These are phyloP conservation scores for Phainopepla nitens DNA, from an alignment of 2,113 vertebrate species.

Conservation along the genomic window DNA sequence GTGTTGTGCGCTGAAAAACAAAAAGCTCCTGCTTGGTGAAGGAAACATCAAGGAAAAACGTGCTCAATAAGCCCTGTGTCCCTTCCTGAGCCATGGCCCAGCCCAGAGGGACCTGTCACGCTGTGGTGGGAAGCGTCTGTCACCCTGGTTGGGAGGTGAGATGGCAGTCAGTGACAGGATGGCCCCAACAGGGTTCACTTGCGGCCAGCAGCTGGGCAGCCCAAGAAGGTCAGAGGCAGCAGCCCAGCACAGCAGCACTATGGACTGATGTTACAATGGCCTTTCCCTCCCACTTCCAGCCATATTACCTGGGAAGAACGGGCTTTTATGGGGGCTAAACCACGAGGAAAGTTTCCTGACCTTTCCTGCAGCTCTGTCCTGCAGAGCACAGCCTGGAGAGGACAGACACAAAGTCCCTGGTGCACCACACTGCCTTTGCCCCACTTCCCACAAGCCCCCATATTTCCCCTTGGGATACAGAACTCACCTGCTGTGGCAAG, in stretches of 20 bases:
- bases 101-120: not conserved
- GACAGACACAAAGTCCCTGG: not conserved
- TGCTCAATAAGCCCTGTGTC: not conserved
- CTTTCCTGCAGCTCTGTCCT: not conserved
- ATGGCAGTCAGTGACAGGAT: not conserved
- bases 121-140: accelerated
- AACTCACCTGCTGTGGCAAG: slow-evolving; percentile 34
- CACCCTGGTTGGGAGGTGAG: not conserved
- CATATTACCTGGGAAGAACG: not conserved
- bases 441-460: accelerated
- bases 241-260: not conserved
- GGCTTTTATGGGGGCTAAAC: not conserved
- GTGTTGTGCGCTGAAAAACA: not conserved
- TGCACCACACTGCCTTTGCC: not conserved
- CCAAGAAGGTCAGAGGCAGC: not conserved
- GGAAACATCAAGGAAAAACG: accelerated
- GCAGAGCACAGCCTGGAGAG: not conserved
- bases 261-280: accelerated
- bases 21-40: not conserved
- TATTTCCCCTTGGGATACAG: not conserved
- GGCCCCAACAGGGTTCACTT: not conserved
- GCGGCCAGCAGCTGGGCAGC: not conserved
- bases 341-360: not conserved
- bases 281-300: not conserved
- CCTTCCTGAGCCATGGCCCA: not conserved